Percentiles rank a stretch among this genome's conserved stretches.
These are phyloP conservation scores for Ailurus styani DNA, from an alignment of 2,113 vertebrate species.

Conservation along the genomic window DNA sequence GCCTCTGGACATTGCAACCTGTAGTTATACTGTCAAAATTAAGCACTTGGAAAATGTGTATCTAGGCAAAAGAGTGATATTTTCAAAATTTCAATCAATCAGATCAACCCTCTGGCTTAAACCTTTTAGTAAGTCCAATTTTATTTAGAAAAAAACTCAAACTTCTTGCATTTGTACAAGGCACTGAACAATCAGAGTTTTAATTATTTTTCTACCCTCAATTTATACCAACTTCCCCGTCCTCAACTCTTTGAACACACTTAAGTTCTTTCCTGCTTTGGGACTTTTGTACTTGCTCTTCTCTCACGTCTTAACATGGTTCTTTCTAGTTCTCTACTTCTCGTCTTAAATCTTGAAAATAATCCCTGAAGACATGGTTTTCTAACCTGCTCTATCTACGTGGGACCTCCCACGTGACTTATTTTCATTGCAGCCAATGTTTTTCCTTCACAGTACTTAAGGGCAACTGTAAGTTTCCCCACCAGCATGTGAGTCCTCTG, in stretches of 20 bases:
- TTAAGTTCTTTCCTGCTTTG: not conserved
- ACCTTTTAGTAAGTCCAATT: not conserved
- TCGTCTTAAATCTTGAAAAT: not conserved
- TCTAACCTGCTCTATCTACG: not conserved
- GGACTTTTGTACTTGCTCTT: not conserved
- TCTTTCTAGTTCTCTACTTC: not conserved
- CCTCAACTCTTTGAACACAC: not conserved
- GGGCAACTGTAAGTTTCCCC: not conserved
- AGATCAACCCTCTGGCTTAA: not conserved
- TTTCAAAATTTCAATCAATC: constrained; percentile 21
- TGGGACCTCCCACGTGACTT: not conserved
- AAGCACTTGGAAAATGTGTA: constrained; percentile 12
- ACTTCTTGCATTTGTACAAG: not conserved
- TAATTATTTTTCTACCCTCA: not conserved
- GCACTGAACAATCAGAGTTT: not conserved
- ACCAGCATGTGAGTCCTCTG: not conserved
- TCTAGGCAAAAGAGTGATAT: not conserved
- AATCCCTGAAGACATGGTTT: not conserved
- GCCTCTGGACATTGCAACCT: not conserved
- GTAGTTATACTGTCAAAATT: not conserved
- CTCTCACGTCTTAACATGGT: not conserved
- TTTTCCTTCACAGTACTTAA: not conserved
- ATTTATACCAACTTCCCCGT: not conserved
- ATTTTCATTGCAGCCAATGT: not conserved
- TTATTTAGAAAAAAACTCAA: not conserved